Conservation (phyloP, 2,888 invertebrate genomes). For the Drosophila tripunctata region DNA sequence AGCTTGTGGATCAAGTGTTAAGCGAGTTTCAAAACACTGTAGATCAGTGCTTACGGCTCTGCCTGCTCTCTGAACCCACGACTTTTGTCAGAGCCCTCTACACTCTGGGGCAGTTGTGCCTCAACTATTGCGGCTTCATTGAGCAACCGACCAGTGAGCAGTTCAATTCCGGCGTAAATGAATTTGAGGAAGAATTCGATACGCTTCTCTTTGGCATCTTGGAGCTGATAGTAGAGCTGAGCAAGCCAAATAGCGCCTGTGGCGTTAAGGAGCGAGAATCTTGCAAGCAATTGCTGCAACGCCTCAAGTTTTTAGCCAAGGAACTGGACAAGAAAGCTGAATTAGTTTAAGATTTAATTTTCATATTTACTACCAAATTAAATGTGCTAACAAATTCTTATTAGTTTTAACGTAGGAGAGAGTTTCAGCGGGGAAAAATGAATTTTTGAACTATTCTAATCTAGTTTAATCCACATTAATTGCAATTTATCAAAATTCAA, state of each 20-base stretch:
- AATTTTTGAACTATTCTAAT: neutral
- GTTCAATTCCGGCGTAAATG: constrained; percentile 9
- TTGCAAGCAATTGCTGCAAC: constrained; percentile 45
- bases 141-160: neutral
- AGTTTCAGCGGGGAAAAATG: no score
- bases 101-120: constrained; percentile 57
- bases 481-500: neutral
- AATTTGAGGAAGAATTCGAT: constrained; percentile 54
- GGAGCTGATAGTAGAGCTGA: constrained; percentile 43
- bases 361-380: constrained; percentile 32
- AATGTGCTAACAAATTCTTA: constrained; percentile 16
- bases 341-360: constrained; percentile 1
- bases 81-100: constrained; percentile 50
- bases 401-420: neutral
- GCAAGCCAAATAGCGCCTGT: neutral
- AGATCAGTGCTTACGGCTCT: constrained; percentile 27
- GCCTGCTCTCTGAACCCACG: constrained; percentile 39
- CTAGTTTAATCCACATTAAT: neutral
- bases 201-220: constrained; percentile 40
- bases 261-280: constrained; percentile 22
- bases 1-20: constrained; percentile 47
- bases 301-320: constrained; percentile 24
- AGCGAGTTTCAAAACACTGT: constrained; percentile 38
- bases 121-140: constrained; percentile 47
- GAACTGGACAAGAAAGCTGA: neutral